Percentiles rank a stretch among this genome's conserved stretches.
Conservation (phyloP, 2,888 invertebrate genomes). For the Ferrisia virgata region DNA sequence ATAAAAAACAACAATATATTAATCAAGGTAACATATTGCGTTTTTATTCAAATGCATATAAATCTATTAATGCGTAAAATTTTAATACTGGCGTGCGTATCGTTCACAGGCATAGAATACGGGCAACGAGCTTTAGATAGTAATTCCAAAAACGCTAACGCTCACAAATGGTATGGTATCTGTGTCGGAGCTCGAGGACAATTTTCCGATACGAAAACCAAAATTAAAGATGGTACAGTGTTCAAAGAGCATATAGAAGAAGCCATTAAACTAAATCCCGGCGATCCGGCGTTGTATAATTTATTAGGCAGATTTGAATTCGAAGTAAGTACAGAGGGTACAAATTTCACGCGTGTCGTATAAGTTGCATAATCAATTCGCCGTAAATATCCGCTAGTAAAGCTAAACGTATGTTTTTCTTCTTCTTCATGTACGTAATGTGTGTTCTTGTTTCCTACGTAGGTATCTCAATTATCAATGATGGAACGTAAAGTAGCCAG, state of each 20-base stretch:
- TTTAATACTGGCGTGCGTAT: neutral
- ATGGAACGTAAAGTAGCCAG: slow-evolving; percentile 65
- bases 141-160: slow-evolving; percentile 58
- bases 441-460: slow-evolving; percentile 19
- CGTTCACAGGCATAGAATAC: slow-evolving; percentile 57
- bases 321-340: slow-evolving; percentile 55
- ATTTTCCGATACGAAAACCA: slow-evolving; percentile 62
- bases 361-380: neutral
- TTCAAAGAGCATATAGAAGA: slow-evolving; percentile 68
- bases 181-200: slow-evolving; percentile 63
- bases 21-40: slow-evolving; percentile 49
- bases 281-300: slow-evolving; percentile 64
- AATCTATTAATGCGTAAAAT: neutral
- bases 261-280: slow-evolving; percentile 62
- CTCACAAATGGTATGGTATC: slow-evolving; percentile 73
- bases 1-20: slow-evolving; percentile 50
- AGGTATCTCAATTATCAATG: slow-evolving; percentile 63
- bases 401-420: neutral
- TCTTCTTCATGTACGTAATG: neutral
- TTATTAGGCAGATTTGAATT: slow-evolving; percentile 68
- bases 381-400: neutral
- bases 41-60: neutral
- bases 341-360: neutral
- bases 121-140: slow-evolving; percentile 59
- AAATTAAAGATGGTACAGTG: slow-evolving; percentile 62